Conservation (phyloP, 2,113 vertebrate species). For the Saimiri boliviensis region DNA sequence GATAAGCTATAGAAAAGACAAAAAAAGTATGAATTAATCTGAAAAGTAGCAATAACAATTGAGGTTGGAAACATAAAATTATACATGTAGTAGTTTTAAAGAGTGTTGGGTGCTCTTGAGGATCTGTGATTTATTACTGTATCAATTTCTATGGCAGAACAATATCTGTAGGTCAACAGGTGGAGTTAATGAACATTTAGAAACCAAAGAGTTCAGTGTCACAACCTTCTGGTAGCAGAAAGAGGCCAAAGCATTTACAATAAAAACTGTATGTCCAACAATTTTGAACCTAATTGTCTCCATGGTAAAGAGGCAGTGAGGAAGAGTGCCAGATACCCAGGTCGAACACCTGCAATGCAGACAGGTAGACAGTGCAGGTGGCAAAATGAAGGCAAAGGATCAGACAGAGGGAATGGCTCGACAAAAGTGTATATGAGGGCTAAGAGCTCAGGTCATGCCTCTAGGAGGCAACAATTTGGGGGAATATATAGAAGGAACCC, state of each 20-base stretch:
- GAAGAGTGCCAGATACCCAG: background rate
- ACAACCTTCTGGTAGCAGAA: background rate
- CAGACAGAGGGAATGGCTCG: background rate
- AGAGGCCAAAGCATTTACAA: background rate
- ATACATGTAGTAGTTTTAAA: fast-evolving
- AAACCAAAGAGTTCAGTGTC: background rate
- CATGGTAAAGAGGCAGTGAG: background rate
- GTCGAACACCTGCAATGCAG: background rate
- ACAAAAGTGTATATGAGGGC: background rate
- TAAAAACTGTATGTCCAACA: background rate
- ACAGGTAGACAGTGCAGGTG: background rate
- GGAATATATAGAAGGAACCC: background rate
- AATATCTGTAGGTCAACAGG: background rate
- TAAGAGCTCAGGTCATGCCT: background rate
- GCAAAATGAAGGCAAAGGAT: background rate
- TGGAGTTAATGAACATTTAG: background rate
- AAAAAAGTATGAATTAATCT: background rate
- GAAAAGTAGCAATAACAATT: background rate
- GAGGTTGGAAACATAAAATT: background rate
- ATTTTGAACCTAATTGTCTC: background rate
- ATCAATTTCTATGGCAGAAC: background rate
- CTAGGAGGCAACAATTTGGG: too few relatives aligned
- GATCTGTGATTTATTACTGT: background rate
- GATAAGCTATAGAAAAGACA: background rate
- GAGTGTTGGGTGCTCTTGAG: background rate